phyloP scores from a whole-genome alignment of 2,113 vertebrate species.

The zebrafish (Danio rerio) region DNA sequence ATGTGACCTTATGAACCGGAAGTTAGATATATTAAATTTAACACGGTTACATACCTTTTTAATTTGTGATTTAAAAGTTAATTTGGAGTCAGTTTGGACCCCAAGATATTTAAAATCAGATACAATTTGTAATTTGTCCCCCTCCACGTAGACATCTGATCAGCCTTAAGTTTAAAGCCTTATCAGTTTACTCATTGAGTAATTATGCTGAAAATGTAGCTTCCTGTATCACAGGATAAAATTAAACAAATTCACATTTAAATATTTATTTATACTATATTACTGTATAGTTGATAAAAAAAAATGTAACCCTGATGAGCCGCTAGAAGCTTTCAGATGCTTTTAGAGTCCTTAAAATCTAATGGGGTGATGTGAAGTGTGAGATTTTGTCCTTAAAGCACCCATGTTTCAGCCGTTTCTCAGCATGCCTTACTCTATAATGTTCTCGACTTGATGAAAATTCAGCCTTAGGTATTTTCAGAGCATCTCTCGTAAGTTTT shows the following conservation, averaged over 20 bases:
- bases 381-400: background rate
- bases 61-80: too few relatives aligned
- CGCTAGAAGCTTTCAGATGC: too few relatives aligned
- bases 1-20: too few relatives aligned
- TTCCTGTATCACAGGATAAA: background rate
- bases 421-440: constrained; percentile 1
- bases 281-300: background rate
- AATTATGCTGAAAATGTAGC: background rate
- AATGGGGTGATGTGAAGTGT: too few relatives aligned
- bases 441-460: background rate
- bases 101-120: too few relatives aligned
- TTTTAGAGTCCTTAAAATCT: too few relatives aligned
- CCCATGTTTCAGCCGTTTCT: background rate
- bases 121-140: too few relatives aligned
- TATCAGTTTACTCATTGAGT: background rate
- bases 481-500: background rate
- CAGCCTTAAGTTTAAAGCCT: too few relatives aligned
- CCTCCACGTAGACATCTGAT: too few relatives aligned
- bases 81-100: too few relatives aligned
- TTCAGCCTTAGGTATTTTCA: background rate
- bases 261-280: background rate
- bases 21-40: too few relatives aligned
- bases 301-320: background rate
- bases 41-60: too few relatives aligned
- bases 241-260: background rate